Evolutionary conservation across 2,888 invertebrate species (phyloP).

Genomic region (Tinea pellionella): DNA sequence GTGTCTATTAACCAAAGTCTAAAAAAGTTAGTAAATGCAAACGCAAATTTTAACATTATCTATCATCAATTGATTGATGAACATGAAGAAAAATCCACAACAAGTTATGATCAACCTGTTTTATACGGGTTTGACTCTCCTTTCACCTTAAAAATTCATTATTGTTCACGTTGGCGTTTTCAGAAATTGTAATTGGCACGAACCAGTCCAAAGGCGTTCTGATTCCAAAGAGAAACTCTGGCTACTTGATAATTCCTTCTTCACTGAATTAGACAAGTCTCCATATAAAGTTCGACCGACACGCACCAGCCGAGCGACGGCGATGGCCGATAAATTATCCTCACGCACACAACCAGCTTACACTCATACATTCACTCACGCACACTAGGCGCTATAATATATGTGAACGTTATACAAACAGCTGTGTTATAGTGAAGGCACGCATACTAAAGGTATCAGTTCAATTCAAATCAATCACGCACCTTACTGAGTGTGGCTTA

Average conservation of each 20-base stretch:
- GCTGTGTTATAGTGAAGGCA: background rate
- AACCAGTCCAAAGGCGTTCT: background rate
- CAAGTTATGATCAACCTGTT: too few relatives aligned
- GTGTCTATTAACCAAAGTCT: too few relatives aligned
- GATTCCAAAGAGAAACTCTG: slow-evolving; percentile 47
- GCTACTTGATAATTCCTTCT: slow-evolving; percentile 51
- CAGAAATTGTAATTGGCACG: background rate
- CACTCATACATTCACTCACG: slow-evolving; percentile 21
- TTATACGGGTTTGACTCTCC: too few relatives aligned
- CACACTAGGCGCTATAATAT: slow-evolving; percentile 16
- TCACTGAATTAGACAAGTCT: slow-evolving; percentile 49
- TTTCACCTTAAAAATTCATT: background rate
- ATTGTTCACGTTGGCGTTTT: background rate
- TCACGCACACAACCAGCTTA: slow-evolving; percentile 36
- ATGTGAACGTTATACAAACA: background rate
- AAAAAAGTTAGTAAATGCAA: too few relatives aligned
- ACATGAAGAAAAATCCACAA: too few relatives aligned
- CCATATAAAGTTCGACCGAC: slow-evolving; percentile 58
- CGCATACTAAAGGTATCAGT: slow-evolving; percentile 19
- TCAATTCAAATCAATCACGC: slow-evolving; percentile 19
- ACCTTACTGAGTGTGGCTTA: background rate
- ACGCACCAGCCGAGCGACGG: slow-evolving; percentile 24
- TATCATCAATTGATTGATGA: too few relatives aligned
- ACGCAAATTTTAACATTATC: too few relatives aligned
- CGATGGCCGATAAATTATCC: slow-evolving; percentile 46